Evolutionary conservation across 2,888 invertebrate genomes (phyloP).

Genomic region (Aromia moschata): DNA sequence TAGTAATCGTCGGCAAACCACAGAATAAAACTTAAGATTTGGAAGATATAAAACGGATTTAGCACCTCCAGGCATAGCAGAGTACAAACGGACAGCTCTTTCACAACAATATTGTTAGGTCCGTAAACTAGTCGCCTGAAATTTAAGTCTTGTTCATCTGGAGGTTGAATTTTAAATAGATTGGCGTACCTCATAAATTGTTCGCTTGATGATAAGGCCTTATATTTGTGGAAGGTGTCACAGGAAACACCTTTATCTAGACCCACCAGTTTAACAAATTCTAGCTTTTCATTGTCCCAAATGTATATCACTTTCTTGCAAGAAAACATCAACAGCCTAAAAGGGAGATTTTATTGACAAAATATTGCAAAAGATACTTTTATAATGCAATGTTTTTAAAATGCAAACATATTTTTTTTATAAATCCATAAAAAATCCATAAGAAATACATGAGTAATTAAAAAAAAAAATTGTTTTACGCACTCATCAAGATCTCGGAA

Average conservation of each 20-base stretch:
- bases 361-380: too few species aligned
- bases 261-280: constrained; percentile 78
- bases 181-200: constrained; percentile 75
- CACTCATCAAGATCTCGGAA: constrained; percentile 58
- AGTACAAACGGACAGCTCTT: constrained; percentile 76
- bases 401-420: too few species aligned
- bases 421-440: too few species aligned
- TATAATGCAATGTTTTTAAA: too few species aligned
- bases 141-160: too few species aligned
- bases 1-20: constrained; percentile 92
- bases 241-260: constrained; percentile 75
- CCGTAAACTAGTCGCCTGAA: constrained; percentile 82
- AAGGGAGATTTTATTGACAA: too few species aligned
- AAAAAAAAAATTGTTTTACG: constrained; percentile 27
- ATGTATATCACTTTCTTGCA: constrained; percentile 87
- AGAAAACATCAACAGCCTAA: constrained; percentile 69
- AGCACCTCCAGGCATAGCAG: constrained; percentile 84
- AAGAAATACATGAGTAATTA: neutral
- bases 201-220: constrained; percentile 68
- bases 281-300: constrained; percentile 76
- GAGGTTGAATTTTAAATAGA: too few species aligned
- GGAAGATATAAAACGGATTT: constrained; percentile 96
- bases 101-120: constrained; percentile 83
- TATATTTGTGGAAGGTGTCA: constrained; percentile 71
- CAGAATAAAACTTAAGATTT: constrained; percentile 87